Evolutionary conservation across 2,797 vertebrate genomes (phyloP).

Genomic region (Hirundo rustica): DNA sequence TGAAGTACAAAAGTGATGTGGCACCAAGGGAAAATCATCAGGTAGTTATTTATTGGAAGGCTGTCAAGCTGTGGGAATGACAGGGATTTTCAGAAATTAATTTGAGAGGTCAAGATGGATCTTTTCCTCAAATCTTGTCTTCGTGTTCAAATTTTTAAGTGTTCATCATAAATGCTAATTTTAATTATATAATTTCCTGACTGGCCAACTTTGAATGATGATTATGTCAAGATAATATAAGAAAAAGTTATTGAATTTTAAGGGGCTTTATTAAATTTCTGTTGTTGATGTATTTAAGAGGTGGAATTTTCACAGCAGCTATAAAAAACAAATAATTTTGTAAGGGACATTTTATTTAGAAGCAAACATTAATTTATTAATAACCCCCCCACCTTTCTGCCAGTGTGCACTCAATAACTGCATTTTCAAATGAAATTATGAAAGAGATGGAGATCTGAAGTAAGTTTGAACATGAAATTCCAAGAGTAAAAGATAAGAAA

Average conservation of each 20-base stretch:
- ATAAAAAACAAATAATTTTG: neutral
- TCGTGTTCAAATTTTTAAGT: neutral
- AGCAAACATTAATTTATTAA: neutral
- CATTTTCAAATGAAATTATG: neutral
- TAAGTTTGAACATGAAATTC: neutral
- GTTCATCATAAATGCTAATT: neutral
- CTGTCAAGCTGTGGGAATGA: neutral
- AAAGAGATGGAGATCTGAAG: neutral
- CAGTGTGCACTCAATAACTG: neutral
- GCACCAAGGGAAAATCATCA: neutral
- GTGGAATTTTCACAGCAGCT: neutral
- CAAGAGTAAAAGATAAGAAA: neutral
- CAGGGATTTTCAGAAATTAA: neutral
- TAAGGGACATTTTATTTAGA: neutral
- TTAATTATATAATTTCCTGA: neutral
- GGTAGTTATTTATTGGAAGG: neutral
- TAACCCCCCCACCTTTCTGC: fast-evolving
- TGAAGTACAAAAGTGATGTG: neutral
- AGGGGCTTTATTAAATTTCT: neutral
- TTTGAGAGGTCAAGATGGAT: neutral
- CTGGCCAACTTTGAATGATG: neutral
- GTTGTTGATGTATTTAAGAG: neutral
- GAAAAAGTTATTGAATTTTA: neutral
- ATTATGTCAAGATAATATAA: neutral
- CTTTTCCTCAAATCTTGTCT: neutral